Conservation (phyloP, 2,797 vertebrate species). For the Mus caroli region DNA sequence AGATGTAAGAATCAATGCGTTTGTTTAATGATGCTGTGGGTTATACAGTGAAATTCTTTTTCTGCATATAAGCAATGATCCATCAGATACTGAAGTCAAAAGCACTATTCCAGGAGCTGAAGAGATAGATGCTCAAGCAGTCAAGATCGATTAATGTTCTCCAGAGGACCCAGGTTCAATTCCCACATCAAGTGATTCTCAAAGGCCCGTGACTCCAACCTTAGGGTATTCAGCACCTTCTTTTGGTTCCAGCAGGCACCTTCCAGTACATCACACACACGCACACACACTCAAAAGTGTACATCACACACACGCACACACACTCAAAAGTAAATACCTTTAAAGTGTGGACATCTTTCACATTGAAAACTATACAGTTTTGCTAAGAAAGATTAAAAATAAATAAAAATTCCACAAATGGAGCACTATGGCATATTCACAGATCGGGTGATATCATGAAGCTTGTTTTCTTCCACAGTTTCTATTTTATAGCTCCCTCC, state of each 20-base stretch:
- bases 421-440: background rate
- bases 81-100: background rate
- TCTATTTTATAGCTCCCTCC: background rate
- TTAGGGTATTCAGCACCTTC: background rate
- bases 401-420: background rate
- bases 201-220: background rate
- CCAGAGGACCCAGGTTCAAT: background rate
- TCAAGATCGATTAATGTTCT: background rate
- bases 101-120: background rate
- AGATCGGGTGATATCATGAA: background rate
- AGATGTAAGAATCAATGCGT: conserved; percentile 1
- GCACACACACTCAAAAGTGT: background rate
- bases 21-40: background rate
- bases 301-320: no score
- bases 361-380: background rate
- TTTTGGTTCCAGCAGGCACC: background rate
- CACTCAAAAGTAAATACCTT: background rate
- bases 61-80: background rate
- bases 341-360: background rate
- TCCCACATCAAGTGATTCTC: background rate
- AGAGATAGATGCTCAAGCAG: background rate
- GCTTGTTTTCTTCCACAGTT: background rate
- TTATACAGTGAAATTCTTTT: conserved; percentile 9
- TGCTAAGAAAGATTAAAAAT: background rate
- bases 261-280: background rate